These are phyloP conservation scores for Hirudo medicinalis DNA, from an alignment of 1,140 invertebrate species.

Conservation along the genomic window DNA sequence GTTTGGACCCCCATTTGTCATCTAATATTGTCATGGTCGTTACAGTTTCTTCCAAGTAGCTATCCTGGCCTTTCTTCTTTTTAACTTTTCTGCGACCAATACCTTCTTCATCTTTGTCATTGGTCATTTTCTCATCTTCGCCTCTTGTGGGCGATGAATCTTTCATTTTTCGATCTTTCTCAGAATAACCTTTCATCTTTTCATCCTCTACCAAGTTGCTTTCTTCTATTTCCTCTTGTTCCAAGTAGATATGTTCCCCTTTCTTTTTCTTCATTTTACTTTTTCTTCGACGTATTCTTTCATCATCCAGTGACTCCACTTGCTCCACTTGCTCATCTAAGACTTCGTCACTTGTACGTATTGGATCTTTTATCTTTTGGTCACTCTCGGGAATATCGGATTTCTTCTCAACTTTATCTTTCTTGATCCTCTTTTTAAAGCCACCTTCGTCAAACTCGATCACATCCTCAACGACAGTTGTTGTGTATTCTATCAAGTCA, in stretches of 20 bases:
- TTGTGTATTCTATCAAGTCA: not conserved
- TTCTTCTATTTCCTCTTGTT: not conserved
- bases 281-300: not conserved
- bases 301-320: not conserved
- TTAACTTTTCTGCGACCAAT: not conserved
- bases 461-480: not conserved
- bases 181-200: not conserved
- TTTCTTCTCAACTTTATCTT: not conserved
- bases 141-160: not conserved
- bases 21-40: not conserved
- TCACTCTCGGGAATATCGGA: not conserved
- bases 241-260: not conserved
- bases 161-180: not conserved
- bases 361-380: not conserved
- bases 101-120: not conserved
- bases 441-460: not conserved
- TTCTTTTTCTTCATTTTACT: conserved; percentile 9
- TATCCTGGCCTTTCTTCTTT: not conserved
- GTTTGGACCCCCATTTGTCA: too few species aligned
- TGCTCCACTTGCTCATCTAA: not conserved
- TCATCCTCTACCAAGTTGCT: not conserved
- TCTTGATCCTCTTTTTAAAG: not conserved
- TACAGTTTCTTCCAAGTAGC: not conserved
- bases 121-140: not conserved
- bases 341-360: not conserved